Evolutionary conservation across 2,888 invertebrate genomes (phyloP), one percentile per base, ranked within the genome.

Genomic region (Meandrusa payeni): DNA sequence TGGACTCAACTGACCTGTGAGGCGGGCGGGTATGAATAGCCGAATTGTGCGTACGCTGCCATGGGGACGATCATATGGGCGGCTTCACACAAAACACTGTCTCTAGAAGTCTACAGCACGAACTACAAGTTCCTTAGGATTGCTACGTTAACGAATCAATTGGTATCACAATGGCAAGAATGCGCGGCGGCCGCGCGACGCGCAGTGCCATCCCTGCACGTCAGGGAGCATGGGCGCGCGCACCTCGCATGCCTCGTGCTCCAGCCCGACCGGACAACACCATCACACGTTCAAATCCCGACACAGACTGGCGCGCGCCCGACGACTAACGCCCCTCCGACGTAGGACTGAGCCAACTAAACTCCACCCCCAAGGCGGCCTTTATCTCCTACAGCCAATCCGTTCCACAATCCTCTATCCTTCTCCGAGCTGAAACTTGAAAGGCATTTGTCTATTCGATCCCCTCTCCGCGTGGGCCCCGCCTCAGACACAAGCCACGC

Each of bases 1-100:
- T 15, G 4, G 4, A 15, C 2, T 19, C 10, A 26, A 83, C 91
- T 89, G 89, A 96, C 96, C 95, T 96, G 96, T 69, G 95, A 93
- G 76, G 95, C 94, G 91, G 96, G 91, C 91, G 95, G 94, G 90
- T 96, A 96, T 69, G 94, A 91, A 86, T 96, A 96, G 90, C 96
- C 95, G 89, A 96, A 96, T 89, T 96, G 96, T 76, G 96, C 92
- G 89, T 96, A 96, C 68, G 95, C 94, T 81, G 96, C 88, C 88
- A 88, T 88, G 64, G 86, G 86, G 82, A 86, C 82, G 86, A 86
- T 86, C 86, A 87, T 86, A 83, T 75, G 86, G 85, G 77, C 85
- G 86, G 86, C 74, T 86, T 83, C 81, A 82, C 86, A 76, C 75
- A 74, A 68, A 75, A 72, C 80, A 85, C 85, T 86, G 83, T 83